Percentiles rank a stretch among this genome's conserved stretches.
Evolutionary conservation across 1,140 invertebrate genomes (phyloP).

Genomic region (Drosophila bocki): DNA sequence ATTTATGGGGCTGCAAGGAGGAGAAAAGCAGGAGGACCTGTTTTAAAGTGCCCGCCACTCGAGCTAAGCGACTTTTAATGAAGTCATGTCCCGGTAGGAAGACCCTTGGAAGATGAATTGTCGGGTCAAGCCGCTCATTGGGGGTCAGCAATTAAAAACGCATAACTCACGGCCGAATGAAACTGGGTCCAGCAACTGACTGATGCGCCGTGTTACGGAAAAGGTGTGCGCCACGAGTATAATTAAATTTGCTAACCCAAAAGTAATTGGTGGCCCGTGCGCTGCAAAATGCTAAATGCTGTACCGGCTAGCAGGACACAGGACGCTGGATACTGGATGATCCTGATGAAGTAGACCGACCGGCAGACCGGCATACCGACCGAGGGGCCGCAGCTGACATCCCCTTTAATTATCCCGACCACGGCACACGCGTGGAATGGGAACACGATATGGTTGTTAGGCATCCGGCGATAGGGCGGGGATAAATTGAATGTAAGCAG

Average conservation of each 20-base stretch:
- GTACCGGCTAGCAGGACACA: neutral
- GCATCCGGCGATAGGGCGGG: slow-evolving; percentile 17
- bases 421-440: slow-evolving; percentile 20
- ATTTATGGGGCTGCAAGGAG: slow-evolving; percentile 19
- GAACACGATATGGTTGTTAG: slow-evolving; percentile 58
- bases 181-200: slow-evolving; percentile 7
- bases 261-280: slow-evolving; percentile 68
- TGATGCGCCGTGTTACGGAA: slow-evolving; percentile 18
- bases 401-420: slow-evolving; percentile 69
- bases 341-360: slow-evolving; percentile 53
- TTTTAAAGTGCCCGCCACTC: slow-evolving; percentile 48
- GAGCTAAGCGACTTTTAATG: slow-evolving; percentile 61
- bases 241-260: slow-evolving; percentile 74
- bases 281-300: slow-evolving; percentile 16
- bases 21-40: neutral
- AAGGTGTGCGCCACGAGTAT: slow-evolving; percentile 41
- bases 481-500: slow-evolving; percentile 47
- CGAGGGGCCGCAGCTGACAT: slow-evolving; percentile 53
- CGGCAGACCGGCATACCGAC: neutral
- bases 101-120: slow-evolving; percentile 68
- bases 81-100: slow-evolving; percentile 36
- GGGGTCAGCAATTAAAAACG: slow-evolving; percentile 77
- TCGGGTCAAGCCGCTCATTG: slow-evolving; percentile 46
- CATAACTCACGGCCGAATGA: slow-evolving; percentile 73
- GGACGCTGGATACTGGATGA: slow-evolving; percentile 26